Evolutionary conservation across 2,888 invertebrate species (phyloP).

Genomic region (Coleophora flavipennella): DNA sequence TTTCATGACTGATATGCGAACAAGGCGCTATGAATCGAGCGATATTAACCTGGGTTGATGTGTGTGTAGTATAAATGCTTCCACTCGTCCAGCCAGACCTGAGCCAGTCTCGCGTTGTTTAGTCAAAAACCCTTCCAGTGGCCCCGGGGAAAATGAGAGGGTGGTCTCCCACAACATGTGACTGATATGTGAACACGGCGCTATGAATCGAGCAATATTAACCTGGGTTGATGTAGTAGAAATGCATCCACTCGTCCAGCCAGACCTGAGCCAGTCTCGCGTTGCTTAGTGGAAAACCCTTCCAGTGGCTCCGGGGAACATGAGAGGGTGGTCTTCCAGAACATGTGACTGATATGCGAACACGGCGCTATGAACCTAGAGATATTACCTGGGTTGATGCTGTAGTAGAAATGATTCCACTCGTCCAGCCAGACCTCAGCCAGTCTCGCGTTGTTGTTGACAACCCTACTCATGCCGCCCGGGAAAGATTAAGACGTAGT

Average conservation of each 20-base stretch:
- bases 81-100: slow-evolving; percentile 99
- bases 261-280: slow-evolving; percentile 98
- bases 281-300: slow-evolving; percentile 99
- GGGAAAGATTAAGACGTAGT: slow-evolving; percentile 99
- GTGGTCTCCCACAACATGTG: slow-evolving; percentile 98
- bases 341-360: slow-evolving; percentile 96
- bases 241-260: slow-evolving; percentile 99
- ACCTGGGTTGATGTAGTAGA: slow-evolving; percentile 99
- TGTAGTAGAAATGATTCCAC: slow-evolving; percentile 99
- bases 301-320: slow-evolving; percentile 97
- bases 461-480: slow-evolving; percentile 95
- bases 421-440: slow-evolving; percentile 99
- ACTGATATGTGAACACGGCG: too few relatives aligned
- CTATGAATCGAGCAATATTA: slow-evolving; percentile 16
- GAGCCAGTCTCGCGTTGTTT: slow-evolving; percentile 98
- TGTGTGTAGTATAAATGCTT: slow-evolving; percentile 99
- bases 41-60: slow-evolving; percentile 91
- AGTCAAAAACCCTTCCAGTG: slow-evolving; percentile 96
- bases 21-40: not conserved
- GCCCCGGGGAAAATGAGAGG: slow-evolving; percentile 99
- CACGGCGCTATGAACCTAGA: slow-evolving; percentile 69
- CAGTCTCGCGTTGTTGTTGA: slow-evolving; percentile 98
- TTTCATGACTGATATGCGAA: too few relatives aligned
- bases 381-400: slow-evolving; percentile 92
- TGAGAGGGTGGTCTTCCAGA: slow-evolving; percentile 98